These are phyloP conservation scores for Emydoidea blandingii DNA, from an alignment of 2,797 vertebrate genomes.

Conservation along the genomic window DNA sequence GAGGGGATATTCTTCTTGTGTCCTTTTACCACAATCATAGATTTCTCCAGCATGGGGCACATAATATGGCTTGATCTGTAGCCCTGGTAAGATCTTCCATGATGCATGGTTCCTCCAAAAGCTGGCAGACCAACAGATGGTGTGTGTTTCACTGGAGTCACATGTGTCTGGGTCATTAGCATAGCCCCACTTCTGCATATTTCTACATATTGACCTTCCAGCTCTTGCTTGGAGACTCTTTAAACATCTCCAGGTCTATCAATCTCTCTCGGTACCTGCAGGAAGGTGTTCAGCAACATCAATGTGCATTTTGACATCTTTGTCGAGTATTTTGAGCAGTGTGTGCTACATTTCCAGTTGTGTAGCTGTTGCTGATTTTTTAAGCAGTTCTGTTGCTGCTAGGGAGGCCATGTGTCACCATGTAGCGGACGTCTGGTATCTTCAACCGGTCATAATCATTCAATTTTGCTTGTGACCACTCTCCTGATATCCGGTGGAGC, in stretches of 20 bases:
- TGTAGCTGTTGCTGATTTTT: not conserved
- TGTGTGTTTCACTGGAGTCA: too few relatives aligned
- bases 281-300: not conserved
- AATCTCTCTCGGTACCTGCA: not conserved
- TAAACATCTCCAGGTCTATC: too few relatives aligned
- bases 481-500: too few relatives aligned
- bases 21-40: not conserved
- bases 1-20: not conserved
- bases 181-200: not conserved
- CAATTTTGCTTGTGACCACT: too few relatives aligned
- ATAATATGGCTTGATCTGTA: not conserved
- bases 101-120: not conserved
- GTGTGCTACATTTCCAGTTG: not conserved
- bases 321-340: not conserved
- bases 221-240: not conserved
- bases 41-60: not conserved
- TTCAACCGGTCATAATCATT: too few relatives aligned
- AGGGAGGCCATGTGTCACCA: not conserved
- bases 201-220: not conserved
- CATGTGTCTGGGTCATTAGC: not conserved
- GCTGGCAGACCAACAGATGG: not conserved
- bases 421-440: not conserved
- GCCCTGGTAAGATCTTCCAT: not conserved
- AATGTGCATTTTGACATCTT: not conserved
- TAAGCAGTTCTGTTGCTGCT: not conserved